A percentile compares a stretch with the other conserved stretches of the same genome.
phyloP scores from a whole-genome alignment of 1,140 invertebrate genomes.

The Habropoda laboriosa region DNA sequence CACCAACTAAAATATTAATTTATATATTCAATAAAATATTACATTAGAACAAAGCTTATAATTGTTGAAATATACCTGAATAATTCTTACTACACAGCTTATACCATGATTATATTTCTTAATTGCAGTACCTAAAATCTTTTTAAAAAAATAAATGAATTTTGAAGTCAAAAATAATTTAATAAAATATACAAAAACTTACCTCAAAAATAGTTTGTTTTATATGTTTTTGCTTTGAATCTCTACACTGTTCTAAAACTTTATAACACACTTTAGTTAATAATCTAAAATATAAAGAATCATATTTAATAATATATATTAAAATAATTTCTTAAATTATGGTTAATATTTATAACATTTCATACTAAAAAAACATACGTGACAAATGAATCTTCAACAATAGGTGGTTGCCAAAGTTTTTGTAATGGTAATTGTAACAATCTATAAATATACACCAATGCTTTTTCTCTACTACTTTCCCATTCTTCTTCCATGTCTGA shows the following conservation, averaged over 20 bases:
- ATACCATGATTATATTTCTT: constrained; percentile 91
- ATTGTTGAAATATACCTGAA: constrained; percentile 82
- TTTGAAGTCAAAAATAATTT: constrained; percentile 20
- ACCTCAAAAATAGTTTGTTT: constrained; percentile 85
- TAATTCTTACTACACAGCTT: constrained; percentile 85
- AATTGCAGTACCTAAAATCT: constrained; percentile 90
- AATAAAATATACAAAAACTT: constrained; percentile 38
- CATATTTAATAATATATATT: constrained; percentile 17
- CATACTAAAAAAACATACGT: constrained; percentile 82
- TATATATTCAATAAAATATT: constrained; percentile 16
- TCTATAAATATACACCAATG: constrained; percentile 85
- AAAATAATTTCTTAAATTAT: constrained; percentile 4
- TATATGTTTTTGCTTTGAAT: constrained; percentile 85
- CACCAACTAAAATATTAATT: constrained; percentile 83
- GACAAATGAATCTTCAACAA: constrained; percentile 93
- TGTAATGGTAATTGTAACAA: constrained; percentile 87
- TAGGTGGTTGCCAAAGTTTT: constrained; percentile 90
- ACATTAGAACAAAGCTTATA: constrained; percentile 24
- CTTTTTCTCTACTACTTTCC: constrained; percentile 83
- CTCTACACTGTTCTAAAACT: constrained; percentile 86
- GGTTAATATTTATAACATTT: not conserved
- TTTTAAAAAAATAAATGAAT: constrained; percentile 70
- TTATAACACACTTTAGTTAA: constrained; percentile 89
- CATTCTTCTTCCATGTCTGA: constrained; percentile 82
- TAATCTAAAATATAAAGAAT: constrained; percentile 80